Base-by-base conservation (phyloP, 2,888 invertebrate species). In the Torymus texanus region DNA sequence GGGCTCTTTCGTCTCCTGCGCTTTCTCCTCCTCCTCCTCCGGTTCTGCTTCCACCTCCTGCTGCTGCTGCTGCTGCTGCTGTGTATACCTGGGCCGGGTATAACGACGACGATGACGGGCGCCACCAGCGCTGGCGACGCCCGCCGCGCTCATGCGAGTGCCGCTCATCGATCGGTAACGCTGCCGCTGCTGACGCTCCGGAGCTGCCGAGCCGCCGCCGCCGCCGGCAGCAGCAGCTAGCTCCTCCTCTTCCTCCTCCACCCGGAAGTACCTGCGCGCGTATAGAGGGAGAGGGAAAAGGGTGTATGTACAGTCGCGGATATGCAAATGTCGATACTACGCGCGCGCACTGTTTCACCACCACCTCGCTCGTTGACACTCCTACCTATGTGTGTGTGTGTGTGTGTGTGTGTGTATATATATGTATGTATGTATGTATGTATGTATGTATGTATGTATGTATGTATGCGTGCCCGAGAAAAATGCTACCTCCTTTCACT, bases 131-230 rank as follows among this genome's bases (percentile, higher is more conserved):
- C 78, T 82, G 73, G 83, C 83, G 81, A 83, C 83, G 82, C 84
- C 85, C 74, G 84, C 83, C 78, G 68, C 85, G 84, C 84, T 84
- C 86, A 85, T 87, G 83, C 87, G 85, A 81, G 87, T 87, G 78
- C 88, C 86, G 83, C 89, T 88, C 86, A 88, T 88, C 85, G 89
- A 88, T 88, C 89, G 88, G 84, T 86, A 85, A 80, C 86, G 86
- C 80, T 84, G 83, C 81, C 41, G 66, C 24, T 61, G 51, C 51
- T 62, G 41, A 41, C 41, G 62, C 58, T 63, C 63, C 13, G 29
- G 56, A 50, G 67, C 63, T n/a, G 50, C 21, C 2, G 29, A 65
- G 41, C 75, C 2, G 29, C 71, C 58, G 18, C 16, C 16, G 18
- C 13, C 8, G 13, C 29, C 21, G 16, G 41, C 41, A 41, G 29